Conservation (phyloP, 2,113 vertebrate species). For the Leptodactylus fuscus region DNA sequence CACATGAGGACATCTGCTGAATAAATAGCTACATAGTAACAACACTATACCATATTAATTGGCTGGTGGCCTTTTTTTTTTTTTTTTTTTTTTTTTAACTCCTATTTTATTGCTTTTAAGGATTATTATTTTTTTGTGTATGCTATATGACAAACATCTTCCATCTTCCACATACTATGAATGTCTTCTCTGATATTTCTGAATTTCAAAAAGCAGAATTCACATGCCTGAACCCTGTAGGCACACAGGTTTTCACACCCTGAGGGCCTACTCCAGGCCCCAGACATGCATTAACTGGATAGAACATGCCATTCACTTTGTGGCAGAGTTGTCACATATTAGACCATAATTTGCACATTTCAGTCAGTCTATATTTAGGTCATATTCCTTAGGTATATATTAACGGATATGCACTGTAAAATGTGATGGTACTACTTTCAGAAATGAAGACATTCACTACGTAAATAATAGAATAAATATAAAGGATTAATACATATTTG, state of each 20-base stretch:
- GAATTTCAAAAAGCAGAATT: background rate
- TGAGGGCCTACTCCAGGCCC: background rate
- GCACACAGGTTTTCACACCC: background rate
- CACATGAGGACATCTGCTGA: background rate
- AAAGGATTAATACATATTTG: too few species aligned
- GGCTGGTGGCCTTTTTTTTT: too few species aligned
- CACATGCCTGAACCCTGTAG: background rate
- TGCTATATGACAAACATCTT: background rate
- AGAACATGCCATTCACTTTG: background rate
- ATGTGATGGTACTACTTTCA: too few species aligned
- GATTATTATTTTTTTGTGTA: background rate
- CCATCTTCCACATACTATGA: background rate
- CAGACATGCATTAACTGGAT: background rate
- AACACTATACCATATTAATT: background rate
- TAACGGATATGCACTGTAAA: too few species aligned
- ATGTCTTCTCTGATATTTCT: background rate
- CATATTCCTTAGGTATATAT: background rate
- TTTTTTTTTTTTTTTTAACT: background rate
- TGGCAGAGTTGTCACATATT: background rate
- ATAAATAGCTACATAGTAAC: background rate
- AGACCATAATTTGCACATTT: background rate
- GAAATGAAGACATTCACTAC: too few species aligned
- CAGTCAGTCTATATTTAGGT: background rate
- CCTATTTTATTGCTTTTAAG: background rate
- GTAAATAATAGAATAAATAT: too few species aligned